phyloP scores from a whole-genome alignment of 1,140 invertebrate species.

The Stegodyphus mimosarum region DNA sequence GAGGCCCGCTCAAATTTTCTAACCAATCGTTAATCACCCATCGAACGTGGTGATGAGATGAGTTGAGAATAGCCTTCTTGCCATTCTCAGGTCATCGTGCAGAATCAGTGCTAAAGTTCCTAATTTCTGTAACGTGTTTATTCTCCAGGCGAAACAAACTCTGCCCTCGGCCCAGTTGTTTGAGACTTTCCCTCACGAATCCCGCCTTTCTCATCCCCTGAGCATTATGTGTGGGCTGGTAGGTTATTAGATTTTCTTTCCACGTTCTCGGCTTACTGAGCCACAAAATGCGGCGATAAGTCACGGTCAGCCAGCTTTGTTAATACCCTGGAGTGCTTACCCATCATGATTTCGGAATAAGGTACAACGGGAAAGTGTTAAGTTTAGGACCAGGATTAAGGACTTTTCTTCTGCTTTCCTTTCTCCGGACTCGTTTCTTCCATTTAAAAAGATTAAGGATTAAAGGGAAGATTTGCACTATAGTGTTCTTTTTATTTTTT shows the following conservation, averaged over 20 bases:
- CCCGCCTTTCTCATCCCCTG: slow-evolving; percentile 14
- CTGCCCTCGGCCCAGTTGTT: slow-evolving; percentile 22
- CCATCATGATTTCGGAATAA: slow-evolving; percentile 56
- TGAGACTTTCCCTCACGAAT: slow-evolving; percentile 47
- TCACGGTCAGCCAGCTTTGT: slow-evolving; percentile 53
- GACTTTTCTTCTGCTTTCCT: slow-evolving; percentile 6
- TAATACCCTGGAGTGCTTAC: slow-evolving; percentile 55
- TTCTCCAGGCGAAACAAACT: slow-evolving; percentile 42
- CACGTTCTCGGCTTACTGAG: slow-evolving; percentile 56
- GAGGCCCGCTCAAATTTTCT: too few species aligned
- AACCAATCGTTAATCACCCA: too few species aligned
- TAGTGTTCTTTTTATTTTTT: neutral
- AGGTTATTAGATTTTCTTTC: slow-evolving; percentile 53
- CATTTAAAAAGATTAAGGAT: slow-evolving; percentile 49
- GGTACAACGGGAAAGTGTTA: slow-evolving; percentile 28
- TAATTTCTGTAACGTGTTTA: slow-evolving; percentile 56
- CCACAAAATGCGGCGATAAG: slow-evolving; percentile 57
- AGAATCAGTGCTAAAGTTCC: slow-evolving; percentile 39
- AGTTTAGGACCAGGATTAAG: slow-evolving; percentile 17
- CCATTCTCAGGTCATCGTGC: too few species aligned
- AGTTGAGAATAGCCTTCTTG: too few species aligned
- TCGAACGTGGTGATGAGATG: too few species aligned
- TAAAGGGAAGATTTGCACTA: slow-evolving; percentile 4
- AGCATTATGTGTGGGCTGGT: slow-evolving; percentile 26
- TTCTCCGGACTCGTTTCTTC: slow-evolving; percentile 27